A percentile compares a stretch with the other conserved stretches of the same genome.
Conservation (phyloP, 2,888 invertebrate genomes). For the Neoaliturus tenellus region DNA sequence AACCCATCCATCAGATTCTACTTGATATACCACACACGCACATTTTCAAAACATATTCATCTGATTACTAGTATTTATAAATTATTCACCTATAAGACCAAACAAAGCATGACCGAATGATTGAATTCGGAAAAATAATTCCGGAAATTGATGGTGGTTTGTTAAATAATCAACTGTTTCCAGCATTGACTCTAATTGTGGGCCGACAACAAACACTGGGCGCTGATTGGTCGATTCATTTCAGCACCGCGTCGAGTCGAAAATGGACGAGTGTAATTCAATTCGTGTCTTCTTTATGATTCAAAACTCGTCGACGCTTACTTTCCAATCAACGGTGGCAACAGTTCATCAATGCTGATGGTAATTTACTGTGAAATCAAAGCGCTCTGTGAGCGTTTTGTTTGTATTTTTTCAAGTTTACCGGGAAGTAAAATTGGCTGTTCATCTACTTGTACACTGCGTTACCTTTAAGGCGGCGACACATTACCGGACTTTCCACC, state of each 20-base stretch:
- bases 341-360: background rate
- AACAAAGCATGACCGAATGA: too few relatives aligned
- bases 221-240: slow-evolving; percentile 28
- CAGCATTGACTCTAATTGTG: slow-evolving; percentile 1
- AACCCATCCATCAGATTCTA: too few relatives aligned
- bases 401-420: too few relatives aligned
- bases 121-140: too few relatives aligned
- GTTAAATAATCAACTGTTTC: background rate
- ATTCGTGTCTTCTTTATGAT: slow-evolving; percentile 17
- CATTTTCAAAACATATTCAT: too few relatives aligned
- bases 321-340: background rate
- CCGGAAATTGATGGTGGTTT: background rate
- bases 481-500: too few relatives aligned
- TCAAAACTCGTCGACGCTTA: background rate
- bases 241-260: background rate
- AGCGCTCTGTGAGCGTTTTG: background rate
- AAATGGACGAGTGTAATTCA: slow-evolving; percentile 13
- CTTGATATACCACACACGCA: too few relatives aligned
- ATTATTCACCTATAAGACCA: too few relatives aligned
- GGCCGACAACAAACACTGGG: background rate
- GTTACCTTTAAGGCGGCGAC: too few relatives aligned
- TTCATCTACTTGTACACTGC: too few relatives aligned
- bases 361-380: background rate
- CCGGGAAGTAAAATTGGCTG: too few relatives aligned
- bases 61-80: too few relatives aligned